Base-by-base conservation (phyloP, 1,140 invertebrate genomes). In the Zaprionus davidi region DNA sequence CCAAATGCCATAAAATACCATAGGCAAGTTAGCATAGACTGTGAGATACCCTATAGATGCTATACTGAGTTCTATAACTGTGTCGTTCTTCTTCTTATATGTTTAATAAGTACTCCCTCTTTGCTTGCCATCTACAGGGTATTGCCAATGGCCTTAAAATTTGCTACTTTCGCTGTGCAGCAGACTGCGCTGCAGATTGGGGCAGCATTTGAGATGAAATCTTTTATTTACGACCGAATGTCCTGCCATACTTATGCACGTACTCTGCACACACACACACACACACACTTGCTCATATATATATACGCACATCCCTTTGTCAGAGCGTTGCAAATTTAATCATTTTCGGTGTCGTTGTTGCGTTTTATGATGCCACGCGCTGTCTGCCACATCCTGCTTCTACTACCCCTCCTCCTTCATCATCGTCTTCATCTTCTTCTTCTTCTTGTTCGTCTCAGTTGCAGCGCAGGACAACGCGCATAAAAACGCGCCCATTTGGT, bases 401-500 rank as follows among this genome's bases (percentile, higher is more conserved):
- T 13, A 7, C 34, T 44, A 11, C 17, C 5, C 34, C 2, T 6
- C 24, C 6, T 66, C n/a, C 6, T 24, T n/a, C 15, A n/a, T 44
- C 34, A 3, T 56, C 31, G 1, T 26, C 20, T 2, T 17, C 5
- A n/a, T 60, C 12, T 31, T 62, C 7, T 41, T 62, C 5, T 11
- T 44, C 4, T 12, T 56, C 28, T 26, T 28, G 41, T 9, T 22
- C 41, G 41, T 41, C 28, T 51, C 36, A 34, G 41, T 57, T 71
- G 55, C 63, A 59, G 63, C 46, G 46, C 51, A 62, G 36, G 38
- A 56, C 20, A 26, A 24, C 22, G 9, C 49, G 38, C 56, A 76
- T 76, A 53, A 80, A 74, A 85, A 63, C 41, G 46, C 64, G 64
- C 63, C 81, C 81, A 83, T 78, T 85, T 82, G 71, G 68, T 62